These are phyloP conservation scores for Enteromius afrohamiltoni DNA, from an alignment of 2,797 vertebrate species.

Conservation along the genomic window DNA sequence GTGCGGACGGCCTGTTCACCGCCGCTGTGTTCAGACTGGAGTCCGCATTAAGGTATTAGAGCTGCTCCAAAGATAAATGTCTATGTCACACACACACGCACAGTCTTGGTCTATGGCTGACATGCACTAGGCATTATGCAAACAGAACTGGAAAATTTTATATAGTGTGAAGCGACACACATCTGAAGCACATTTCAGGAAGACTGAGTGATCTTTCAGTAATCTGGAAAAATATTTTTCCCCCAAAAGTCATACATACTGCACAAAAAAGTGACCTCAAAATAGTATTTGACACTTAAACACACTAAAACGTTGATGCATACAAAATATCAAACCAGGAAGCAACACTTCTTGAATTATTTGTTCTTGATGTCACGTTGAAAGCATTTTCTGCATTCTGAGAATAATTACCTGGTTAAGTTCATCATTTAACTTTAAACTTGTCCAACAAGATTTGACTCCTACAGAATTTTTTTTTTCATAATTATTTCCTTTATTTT, in stretches of 20 bases:
- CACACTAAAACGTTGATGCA: not conserved
- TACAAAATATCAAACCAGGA: not conserved
- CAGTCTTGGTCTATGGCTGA: slow-evolving; percentile 36
- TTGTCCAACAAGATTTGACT: not conserved
- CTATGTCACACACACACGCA: slow-evolving; percentile 62
- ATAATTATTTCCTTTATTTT: not conserved
- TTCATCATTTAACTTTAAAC: not conserved
- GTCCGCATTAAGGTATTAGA: slow-evolving; percentile 71
- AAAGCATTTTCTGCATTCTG: not conserved
- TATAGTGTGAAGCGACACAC: slow-evolving; percentile 28
- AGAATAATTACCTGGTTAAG: not conserved
- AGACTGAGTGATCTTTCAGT: slow-evolving; percentile 27
- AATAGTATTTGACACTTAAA: slow-evolving; percentile 13
- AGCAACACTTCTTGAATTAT: not conserved
- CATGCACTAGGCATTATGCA: slow-evolving; percentile 52
- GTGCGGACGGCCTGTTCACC: slow-evolving; percentile 63
- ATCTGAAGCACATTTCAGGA: slow-evolving; percentile 40
- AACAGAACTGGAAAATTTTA: slow-evolving; percentile 34
- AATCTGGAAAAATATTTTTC: slow-evolving; percentile 27
- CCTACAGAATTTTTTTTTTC: not conserved
- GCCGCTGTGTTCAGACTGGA: slow-evolving; percentile 75
- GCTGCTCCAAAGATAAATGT: slow-evolving; percentile 80
- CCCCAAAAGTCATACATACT: not conserved
- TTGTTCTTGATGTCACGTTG: not conserved
- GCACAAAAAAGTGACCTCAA: not conserved